phyloP scores from a whole-genome alignment of 2,797 vertebrate genomes.

The Poeciliopsis gracilis region DNA sequence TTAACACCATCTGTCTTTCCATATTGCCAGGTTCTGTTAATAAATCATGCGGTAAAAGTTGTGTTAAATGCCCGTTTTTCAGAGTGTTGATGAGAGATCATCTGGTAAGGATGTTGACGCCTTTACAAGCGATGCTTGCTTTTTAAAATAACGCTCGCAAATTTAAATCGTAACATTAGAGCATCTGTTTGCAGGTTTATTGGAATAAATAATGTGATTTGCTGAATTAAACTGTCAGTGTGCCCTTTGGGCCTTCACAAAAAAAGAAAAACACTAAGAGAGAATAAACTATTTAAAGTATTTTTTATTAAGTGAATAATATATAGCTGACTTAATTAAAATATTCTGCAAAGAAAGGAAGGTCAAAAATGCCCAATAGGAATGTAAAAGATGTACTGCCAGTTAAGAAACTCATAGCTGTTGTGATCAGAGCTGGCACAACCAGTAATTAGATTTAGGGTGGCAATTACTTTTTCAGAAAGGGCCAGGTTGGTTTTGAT shows the following conservation, averaged over 20 bases:
- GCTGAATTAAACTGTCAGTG: neutral
- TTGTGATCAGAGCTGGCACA: neutral
- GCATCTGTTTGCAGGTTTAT: neutral
- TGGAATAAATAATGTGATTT: neutral
- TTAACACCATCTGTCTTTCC: neutral
- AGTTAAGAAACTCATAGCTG: neutral
- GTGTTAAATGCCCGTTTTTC: neutral
- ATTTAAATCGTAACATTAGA: neutral
- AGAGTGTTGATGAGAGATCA: neutral
- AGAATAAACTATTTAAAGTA: neutral
- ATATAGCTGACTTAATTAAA: neutral
- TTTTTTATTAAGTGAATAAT: neutral
- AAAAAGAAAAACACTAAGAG: neutral
- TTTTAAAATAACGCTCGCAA: neutral
- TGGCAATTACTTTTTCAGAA: neutral
- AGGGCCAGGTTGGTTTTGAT: neutral
- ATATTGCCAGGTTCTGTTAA: neutral
- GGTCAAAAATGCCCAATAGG: neutral
- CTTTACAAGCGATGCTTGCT: neutral
- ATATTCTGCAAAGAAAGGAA: neutral
- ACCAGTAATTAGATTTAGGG: neutral
- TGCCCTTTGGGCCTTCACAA: neutral
- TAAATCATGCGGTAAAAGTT: neutral
- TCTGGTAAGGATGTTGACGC: neutral
- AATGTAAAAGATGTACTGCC: neutral